These are phyloP conservation scores for Nyctereutes procyonoides DNA, from an alignment of 2,113 vertebrate genomes.

Conservation along the genomic window DNA sequence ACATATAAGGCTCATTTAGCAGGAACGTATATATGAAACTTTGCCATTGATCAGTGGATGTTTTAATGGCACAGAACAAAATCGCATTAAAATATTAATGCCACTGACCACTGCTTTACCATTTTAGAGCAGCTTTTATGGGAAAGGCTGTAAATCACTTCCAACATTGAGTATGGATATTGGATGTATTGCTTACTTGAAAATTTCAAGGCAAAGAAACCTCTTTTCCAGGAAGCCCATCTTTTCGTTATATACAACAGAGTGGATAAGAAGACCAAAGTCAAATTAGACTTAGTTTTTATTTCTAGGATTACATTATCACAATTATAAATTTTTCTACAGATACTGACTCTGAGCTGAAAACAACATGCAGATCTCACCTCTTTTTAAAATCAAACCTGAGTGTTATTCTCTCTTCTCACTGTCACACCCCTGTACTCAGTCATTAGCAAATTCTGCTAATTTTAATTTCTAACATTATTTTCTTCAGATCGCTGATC, in stretches of 20 bases:
- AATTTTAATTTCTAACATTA: neutral
- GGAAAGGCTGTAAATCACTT: conserved; percentile 72
- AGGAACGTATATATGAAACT: neutral
- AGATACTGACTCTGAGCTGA: neutral
- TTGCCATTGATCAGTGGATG: conserved; percentile 76
- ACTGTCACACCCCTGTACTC: neutral
- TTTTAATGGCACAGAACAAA: conserved; percentile 68
- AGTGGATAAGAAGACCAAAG: neutral
- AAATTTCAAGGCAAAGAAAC: neutral
- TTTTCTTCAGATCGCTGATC: neutral
- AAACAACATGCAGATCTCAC: neutral
- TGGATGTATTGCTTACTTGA: neutral
- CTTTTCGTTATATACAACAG: conserved; percentile 12
- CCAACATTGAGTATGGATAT: neutral
- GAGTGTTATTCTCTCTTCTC: neutral
- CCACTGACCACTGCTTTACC: conserved; percentile 65
- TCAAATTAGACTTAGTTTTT: conserved; percentile 28
- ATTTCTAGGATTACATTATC: conserved; percentile 14
- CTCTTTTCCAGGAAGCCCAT: neutral
- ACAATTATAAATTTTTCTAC: neutral
- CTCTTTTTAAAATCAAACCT: conserved; percentile 1
- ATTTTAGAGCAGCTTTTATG: conserved; percentile 55
- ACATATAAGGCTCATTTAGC: conserved; percentile 74
- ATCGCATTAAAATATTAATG: conserved; percentile 80
- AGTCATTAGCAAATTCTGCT: neutral